Conservation (phyloP, 2,113 vertebrate species). For the Lamprotornis superbus region DNA sequence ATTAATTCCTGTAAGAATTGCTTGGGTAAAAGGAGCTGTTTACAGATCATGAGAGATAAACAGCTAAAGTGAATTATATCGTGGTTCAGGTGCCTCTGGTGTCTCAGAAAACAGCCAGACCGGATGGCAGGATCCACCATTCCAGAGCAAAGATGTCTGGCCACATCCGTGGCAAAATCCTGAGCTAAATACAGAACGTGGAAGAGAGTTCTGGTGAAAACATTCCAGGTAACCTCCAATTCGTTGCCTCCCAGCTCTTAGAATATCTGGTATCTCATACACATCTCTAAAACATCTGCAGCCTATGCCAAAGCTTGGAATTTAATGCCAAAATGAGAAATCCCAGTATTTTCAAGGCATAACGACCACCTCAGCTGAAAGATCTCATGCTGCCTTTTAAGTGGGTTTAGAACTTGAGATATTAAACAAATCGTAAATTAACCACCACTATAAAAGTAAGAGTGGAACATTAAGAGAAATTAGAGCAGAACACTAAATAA, state of each 20-base stretch:
- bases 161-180: neutral
- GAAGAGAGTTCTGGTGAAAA: neutral
- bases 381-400: neutral
- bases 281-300: neutral
- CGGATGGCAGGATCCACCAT: neutral
- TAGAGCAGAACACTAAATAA: neutral
- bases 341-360: neutral
- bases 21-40: neutral
- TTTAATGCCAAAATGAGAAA: neutral
- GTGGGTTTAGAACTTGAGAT: neutral
- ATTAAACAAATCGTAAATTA: neutral
- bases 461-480: neutral
- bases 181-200: neutral
- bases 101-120: neutral
- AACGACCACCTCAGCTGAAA: neutral
- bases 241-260: neutral
- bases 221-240: neutral
- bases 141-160: rapidly evolving
- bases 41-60: neutral
- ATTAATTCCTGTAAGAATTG: neutral
- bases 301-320: neutral
- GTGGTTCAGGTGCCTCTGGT: neutral
- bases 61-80: neutral
- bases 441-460: neutral
- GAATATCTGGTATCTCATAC: neutral